phyloP scores from a whole-genome alignment of 2,797 vertebrate genomes.

The Poeciliopsis paucimaculata region DNA sequence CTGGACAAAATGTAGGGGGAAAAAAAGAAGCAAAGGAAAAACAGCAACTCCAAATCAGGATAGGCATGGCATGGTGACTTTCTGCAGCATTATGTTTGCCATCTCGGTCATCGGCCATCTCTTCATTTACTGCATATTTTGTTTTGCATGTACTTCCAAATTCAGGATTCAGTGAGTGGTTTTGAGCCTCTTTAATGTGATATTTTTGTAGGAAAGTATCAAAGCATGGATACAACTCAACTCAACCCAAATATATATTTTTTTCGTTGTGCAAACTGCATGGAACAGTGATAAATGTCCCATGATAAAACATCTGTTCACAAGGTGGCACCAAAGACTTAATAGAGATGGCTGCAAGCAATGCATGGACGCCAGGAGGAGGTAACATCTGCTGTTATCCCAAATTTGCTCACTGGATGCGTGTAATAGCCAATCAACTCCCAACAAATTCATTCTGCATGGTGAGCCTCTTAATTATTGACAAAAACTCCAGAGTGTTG shows the following conservation, averaged over 20 bases:
- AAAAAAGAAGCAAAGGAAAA: background rate
- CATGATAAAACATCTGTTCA: background rate
- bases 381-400: background rate
- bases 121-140: background rate
- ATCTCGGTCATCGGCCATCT: background rate
- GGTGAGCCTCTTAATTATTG: background rate
- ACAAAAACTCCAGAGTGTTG: background rate
- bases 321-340: conserved; percentile 1
- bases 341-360: background rate
- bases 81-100: background rate
- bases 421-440: background rate
- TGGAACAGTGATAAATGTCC: background rate
- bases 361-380: background rate
- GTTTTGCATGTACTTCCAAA: background rate
- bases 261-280: background rate
- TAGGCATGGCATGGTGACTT: background rate
- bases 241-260: background rate
- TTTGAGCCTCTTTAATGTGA: background rate
- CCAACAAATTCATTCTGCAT: background rate
- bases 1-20: background rate
- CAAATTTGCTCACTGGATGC: background rate
- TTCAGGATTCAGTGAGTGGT: background rate
- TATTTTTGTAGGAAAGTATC: background rate
- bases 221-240: background rate
- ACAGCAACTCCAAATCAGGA: background rate